These are phyloP conservation scores for Globodera rostochiensis DNA, from an alignment of 1,140 invertebrate genomes.

Conservation along the genomic window DNA sequence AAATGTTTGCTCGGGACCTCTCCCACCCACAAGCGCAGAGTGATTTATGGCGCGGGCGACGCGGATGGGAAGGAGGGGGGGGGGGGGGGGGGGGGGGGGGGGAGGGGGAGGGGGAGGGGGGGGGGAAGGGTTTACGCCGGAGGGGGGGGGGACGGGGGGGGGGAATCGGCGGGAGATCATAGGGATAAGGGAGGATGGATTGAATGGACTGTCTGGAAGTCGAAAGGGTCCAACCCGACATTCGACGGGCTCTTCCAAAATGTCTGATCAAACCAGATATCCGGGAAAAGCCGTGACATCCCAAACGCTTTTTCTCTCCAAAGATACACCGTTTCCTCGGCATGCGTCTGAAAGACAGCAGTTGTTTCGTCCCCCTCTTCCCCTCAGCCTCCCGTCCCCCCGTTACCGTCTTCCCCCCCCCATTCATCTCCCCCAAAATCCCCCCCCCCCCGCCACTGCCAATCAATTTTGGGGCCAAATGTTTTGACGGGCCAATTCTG, in stretches of 20 bases:
- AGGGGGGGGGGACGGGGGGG: neutral
- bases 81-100: neutral
- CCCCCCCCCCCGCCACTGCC: neutral
- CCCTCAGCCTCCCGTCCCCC: neutral
- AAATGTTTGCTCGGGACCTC: slow-evolving; percentile 13
- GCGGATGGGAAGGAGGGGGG: neutral
- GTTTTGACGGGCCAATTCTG: neutral
- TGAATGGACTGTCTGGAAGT: neutral
- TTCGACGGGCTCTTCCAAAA: too few relatives aligned
- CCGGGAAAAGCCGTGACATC: neutral
- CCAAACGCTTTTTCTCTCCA: neutral
- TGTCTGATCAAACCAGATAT: neutral
- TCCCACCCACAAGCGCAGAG: neutral
- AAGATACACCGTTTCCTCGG: neutral
- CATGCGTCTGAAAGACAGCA: neutral
- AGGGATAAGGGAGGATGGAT: neutral
- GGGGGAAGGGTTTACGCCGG: neutral
- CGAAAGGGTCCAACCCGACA: too few relatives aligned
- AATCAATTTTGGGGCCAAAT: neutral
- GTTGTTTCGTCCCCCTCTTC: neutral
- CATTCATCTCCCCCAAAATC: neutral
- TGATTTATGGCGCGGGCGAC: slow-evolving; percentile 33
- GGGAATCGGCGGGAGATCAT: neutral
- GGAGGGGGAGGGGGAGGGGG: neutral
- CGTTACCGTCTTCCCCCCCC: neutral